Evolutionary conservation across 2,797 vertebrate genomes (phyloP).

Genomic region (Chromobotia macracanthus): DNA sequence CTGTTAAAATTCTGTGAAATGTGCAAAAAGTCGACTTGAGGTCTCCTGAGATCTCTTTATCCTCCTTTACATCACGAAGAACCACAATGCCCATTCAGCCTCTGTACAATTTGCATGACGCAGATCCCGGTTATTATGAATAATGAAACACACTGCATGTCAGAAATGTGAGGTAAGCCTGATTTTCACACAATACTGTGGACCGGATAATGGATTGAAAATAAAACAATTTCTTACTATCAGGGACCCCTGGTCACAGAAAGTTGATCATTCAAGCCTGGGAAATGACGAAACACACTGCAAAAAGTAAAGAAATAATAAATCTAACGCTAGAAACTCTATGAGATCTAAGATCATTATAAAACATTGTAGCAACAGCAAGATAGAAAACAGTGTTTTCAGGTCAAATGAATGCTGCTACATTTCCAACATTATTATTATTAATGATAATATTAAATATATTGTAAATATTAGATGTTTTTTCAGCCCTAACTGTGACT

Average conservation of each 20-base stretch:
- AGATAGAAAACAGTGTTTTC: too few species aligned
- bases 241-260: background rate
- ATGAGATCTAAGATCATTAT: background rate
- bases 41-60: background rate
- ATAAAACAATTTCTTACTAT: background rate
- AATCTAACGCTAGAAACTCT: background rate
- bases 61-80: background rate
- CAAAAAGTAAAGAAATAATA: background rate
- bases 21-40: too few species aligned
- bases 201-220: constrained; percentile 13
- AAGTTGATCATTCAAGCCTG: background rate
- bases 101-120: background rate
- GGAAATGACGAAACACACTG: background rate
- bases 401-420: too few species aligned
- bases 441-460: too few species aligned
- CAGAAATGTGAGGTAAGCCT: background rate
- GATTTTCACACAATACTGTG: background rate
- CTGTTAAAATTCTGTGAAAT: too few species aligned
- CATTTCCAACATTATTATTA: too few species aligned
- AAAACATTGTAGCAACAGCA: too few species aligned
- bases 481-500: too few species aligned
- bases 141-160: constrained; percentile 1
- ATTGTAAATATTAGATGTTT: too few species aligned
- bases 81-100: background rate
- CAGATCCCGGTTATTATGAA: background rate